phyloP scores from a whole-genome alignment of 2,888 invertebrate species.

The Torymus tubicola region DNA sequence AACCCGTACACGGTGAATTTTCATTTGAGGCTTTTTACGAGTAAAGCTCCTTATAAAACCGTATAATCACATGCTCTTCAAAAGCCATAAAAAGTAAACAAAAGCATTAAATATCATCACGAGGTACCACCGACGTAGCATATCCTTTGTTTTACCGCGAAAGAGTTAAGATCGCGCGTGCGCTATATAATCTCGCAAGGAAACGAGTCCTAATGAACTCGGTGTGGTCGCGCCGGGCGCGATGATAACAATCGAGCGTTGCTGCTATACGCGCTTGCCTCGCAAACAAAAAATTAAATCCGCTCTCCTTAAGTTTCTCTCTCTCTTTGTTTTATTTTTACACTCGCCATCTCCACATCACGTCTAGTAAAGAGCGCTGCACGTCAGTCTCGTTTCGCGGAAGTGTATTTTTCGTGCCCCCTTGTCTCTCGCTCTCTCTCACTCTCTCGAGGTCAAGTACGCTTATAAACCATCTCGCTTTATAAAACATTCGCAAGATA shows the following conservation, averaged over 20 bases:
- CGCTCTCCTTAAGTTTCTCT: too few species aligned
- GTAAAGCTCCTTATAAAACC: too few species aligned
- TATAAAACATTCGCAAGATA: too few species aligned
- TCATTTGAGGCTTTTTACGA: background rate
- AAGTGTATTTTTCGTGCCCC: background rate
- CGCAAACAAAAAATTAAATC: constrained; percentile 19
- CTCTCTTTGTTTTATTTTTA: too few species aligned
- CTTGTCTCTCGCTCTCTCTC: too few species aligned
- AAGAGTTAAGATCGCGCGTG: constrained; percentile 34
- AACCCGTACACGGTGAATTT: too few species aligned
- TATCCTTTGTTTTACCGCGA: constrained; percentile 47
- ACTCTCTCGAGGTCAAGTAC: constrained; percentile 11
- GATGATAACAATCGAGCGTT: constrained; percentile 48
- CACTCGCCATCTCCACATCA: background rate
- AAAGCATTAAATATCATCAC: constrained; percentile 5
- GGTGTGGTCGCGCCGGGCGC: constrained; percentile 49
- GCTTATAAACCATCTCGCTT: background rate
- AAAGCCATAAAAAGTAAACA: background rate
- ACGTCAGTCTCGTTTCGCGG: background rate
- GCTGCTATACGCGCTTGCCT: constrained; percentile 8
- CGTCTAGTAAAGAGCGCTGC: background rate
- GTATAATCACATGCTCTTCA: too few species aligned
- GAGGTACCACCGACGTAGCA: constrained; percentile 7
- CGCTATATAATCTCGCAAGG: constrained; percentile 25
- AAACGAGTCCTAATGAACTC: constrained; percentile 51